Conservation (phyloP, 2,797 vertebrate genomes). For the Myripristis murdjan region DNA sequence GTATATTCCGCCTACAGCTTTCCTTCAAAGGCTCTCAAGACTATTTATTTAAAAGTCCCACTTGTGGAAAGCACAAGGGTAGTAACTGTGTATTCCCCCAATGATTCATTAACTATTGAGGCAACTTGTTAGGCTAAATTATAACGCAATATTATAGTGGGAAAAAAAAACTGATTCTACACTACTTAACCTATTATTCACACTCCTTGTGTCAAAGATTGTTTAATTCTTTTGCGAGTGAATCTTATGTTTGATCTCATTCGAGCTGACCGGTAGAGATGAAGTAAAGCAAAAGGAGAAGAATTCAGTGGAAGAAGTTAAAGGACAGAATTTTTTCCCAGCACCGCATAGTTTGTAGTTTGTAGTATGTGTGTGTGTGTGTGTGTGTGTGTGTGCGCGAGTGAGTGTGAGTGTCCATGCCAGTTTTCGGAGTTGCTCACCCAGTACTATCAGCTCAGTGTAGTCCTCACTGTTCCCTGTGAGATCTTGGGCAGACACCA, state of each 20-base stretch:
- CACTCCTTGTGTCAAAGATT: too few relatives aligned
- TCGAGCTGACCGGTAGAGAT: neutral
- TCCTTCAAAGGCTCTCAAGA: neutral
- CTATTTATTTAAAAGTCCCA: neutral
- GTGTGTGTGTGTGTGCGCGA: neutral
- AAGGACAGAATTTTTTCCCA: neutral
- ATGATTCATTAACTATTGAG: neutral
- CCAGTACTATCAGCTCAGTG: constrained; percentile 91
- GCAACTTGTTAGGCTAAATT: neutral
- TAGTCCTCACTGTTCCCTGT: constrained; percentile 90
- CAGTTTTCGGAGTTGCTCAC: constrained; percentile 74
- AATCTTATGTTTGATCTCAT: neutral
- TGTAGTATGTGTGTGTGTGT: neutral
- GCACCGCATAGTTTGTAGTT: too few relatives aligned
- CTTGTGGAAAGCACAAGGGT: neutral
- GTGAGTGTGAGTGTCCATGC: neutral
- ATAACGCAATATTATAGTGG: too few relatives aligned
- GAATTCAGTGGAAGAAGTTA: neutral
- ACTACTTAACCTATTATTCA: too few relatives aligned
- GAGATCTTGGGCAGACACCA: constrained; percentile 87
- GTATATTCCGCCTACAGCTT: constrained; percentile 17
- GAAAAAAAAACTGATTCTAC: too few relatives aligned
- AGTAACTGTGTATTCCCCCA: neutral
- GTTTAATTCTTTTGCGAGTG: too few relatives aligned
- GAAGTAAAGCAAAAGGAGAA: neutral